These are phyloP conservation scores for Helicolenus hilgendorfi DNA, from an alignment of 2,797 vertebrate genomes.

Conservation along the genomic window DNA sequence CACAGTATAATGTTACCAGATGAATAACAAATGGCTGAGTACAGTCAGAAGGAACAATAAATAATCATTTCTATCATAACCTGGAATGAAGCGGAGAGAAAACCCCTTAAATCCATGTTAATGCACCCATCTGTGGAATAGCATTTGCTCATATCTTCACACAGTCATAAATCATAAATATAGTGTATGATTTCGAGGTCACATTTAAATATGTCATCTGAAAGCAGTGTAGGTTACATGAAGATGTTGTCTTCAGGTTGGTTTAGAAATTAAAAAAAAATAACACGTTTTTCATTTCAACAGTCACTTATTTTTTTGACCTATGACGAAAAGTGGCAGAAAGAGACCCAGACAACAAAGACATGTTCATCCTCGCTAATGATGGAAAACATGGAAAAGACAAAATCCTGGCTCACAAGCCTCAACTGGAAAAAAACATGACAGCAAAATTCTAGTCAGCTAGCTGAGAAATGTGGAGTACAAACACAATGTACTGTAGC, in stretches of 20 bases:
- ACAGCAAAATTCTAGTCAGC: background rate
- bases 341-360: background rate
- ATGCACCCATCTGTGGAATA: background rate
- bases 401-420: background rate
- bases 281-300: background rate
- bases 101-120: background rate
- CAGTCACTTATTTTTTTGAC: background rate
- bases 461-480: background rate
- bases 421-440: background rate
- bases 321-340: background rate
- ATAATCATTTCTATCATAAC: background rate
- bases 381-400: background rate
- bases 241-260: background rate
- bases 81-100: background rate
- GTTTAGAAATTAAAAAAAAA: background rate
- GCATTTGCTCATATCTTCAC: background rate
- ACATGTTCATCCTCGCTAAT: background rate
- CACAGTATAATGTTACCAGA: background rate
- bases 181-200: background rate
- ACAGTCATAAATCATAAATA: background rate
- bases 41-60: background rate
- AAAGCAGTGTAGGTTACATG: background rate
- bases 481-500: background rate
- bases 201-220: background rate
- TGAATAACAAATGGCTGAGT: constrained; percentile 9